These are phyloP conservation scores for Drosophila parthenogenetica DNA, from an alignment of 2,888 invertebrate species.

Conservation along the genomic window DNA sequence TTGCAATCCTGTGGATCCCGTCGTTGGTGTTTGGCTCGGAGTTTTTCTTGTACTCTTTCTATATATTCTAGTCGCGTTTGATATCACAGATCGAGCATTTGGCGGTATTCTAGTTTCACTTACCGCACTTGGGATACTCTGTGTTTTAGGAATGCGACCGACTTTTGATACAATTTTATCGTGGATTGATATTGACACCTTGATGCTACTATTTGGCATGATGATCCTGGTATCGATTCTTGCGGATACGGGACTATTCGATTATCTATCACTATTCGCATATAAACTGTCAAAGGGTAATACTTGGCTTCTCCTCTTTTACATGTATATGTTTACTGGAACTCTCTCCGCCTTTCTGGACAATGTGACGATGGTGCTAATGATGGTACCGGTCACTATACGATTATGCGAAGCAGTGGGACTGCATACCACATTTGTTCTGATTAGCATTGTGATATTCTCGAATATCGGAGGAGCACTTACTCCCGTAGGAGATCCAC, in stretches of 20 bases:
- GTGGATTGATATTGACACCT: constrained; percentile 90
- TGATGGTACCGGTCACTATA: constrained; percentile 90
- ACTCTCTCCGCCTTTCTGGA: constrained; percentile 90
- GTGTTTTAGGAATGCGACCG: constrained; percentile 88
- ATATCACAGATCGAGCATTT: constrained; percentile 87
- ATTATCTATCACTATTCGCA: constrained; percentile 89
- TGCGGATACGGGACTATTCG: constrained; percentile 91
- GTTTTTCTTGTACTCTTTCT: constrained; percentile 89
- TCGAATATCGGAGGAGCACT: constrained; percentile 96
- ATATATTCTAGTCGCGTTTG: constrained; percentile 92
- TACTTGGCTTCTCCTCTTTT: constrained; percentile 90
- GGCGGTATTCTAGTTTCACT: constrained; percentile 86
- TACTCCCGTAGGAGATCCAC: constrained; percentile 96
- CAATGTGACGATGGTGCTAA: constrained; percentile 91
- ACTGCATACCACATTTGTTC: constrained; percentile 92
- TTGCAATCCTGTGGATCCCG: constrained; percentile 87
- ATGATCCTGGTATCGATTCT: constrained; percentile 91
- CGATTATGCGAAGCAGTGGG: constrained; percentile 94
- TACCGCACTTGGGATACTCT: constrained; percentile 89
- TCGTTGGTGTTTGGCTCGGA: constrained; percentile 90
- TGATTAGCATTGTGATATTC: constrained; percentile 94
- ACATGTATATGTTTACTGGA: constrained; percentile 89
- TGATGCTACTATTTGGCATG: constrained; percentile 90
- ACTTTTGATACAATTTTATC: constrained; percentile 87
- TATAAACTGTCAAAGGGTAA: constrained; percentile 89